phyloP scores from a whole-genome alignment of 2,113 vertebrate species.

The Cacatua alba region DNA sequence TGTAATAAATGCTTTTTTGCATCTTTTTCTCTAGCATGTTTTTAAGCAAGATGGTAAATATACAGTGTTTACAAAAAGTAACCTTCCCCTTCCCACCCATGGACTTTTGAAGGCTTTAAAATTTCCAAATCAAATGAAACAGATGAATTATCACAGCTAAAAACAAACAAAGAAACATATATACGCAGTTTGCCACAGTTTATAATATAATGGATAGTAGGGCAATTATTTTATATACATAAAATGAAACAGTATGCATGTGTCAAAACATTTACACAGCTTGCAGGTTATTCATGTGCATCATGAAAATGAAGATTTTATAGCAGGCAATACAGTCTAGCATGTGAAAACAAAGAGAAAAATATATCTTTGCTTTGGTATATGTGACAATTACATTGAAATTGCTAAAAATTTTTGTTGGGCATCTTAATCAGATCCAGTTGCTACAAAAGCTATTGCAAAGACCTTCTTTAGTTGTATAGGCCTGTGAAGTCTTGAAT shows the following conservation, averaged over 20 bases:
- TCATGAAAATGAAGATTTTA: constrained; percentile 16
- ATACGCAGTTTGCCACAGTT: neutral
- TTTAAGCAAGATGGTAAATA: neutral
- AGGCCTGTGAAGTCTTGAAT: neutral
- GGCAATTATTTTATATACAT: constrained; percentile 31
- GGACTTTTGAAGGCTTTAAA: neutral
- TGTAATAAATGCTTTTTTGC: no score
- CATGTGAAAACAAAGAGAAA: neutral
- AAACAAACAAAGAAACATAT: neutral
- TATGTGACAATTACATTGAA: neutral
- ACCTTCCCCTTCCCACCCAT: neutral
- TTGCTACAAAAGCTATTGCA: neutral
- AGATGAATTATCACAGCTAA: neutral
- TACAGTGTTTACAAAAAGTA: neutral
- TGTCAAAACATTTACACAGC: constrained; percentile 39
- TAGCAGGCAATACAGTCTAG: neutral
- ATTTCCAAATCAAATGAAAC: neutral
- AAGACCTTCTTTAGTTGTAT: neutral
- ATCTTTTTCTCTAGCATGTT: neutral
- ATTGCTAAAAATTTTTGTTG: neutral
- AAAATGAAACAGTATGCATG: neutral
- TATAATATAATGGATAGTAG: neutral
- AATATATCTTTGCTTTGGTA: neutral
- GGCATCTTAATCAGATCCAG: neutral
- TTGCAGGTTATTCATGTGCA: neutral